Conservation (phyloP, 2,797 vertebrate genomes). For the Sebastes matsubarae region DNA sequence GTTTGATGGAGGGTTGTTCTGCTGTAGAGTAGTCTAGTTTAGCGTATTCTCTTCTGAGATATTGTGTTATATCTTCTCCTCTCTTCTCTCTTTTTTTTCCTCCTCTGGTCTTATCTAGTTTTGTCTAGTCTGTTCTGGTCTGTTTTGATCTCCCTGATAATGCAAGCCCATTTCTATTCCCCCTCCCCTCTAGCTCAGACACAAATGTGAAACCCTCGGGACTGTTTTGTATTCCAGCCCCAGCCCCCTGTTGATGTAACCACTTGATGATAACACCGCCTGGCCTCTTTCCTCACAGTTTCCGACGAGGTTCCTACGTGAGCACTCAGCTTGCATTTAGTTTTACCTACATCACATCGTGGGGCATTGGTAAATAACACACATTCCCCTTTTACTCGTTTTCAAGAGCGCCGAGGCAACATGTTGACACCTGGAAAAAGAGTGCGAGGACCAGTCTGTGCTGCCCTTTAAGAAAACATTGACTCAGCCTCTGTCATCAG, state of each 20-base stretch:
- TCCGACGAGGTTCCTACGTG: conserved; percentile 5
- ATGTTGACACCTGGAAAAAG: conserved; percentile 29
- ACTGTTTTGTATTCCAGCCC: conserved; percentile 34
- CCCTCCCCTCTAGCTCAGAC: not conserved
- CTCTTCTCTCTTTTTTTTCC: not conserved
- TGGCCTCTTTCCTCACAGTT: conserved; percentile 30
- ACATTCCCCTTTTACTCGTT: conserved; percentile 7
- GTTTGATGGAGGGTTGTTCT: conserved; percentile 5
- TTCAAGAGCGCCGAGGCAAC: conserved; percentile 10
- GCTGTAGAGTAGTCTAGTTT: not conserved
- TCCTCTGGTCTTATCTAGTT: not conserved
- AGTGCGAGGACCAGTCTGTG: not conserved
- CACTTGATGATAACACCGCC: conserved; percentile 43
- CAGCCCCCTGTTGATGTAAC: conserved; percentile 6
- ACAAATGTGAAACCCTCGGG: conserved; percentile 14
- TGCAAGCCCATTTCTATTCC: not conserved
- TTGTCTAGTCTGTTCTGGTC: not conserved
- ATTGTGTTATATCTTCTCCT: not conserved
- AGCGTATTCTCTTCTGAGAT: conserved; percentile 2
- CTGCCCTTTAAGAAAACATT: conserved; percentile 50
- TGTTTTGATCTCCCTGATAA: conserved; percentile 7
- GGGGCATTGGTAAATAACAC: conserved; percentile 29
- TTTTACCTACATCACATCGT: conserved; percentile 22
- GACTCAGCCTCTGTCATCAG: conserved; percentile 45
- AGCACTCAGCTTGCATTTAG: conserved; percentile 33